Conservation (phyloP, 2,888 invertebrate species). For the Petrolisthes manimaculis region DNA sequence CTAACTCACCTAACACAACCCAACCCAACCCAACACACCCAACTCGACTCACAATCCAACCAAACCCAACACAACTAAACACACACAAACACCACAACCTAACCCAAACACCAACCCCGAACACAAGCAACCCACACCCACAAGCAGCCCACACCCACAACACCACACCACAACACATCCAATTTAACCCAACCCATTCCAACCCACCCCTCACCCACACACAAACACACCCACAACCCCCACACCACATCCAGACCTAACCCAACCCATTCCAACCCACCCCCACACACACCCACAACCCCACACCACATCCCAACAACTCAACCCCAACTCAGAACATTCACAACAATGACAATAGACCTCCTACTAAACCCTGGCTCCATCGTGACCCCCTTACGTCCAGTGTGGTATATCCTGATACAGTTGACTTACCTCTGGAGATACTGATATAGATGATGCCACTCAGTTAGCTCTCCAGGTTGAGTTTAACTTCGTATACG, state of each 20-base stretch:
- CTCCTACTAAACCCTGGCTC: constrained; percentile 26
- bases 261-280: background rate
- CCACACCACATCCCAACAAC: too few species aligned
- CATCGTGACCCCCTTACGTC: constrained; percentile 40
- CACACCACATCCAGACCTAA: background rate
- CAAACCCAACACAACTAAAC: too few species aligned
- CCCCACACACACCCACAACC: background rate
- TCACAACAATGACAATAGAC: constrained; percentile 45
- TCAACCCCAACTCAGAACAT: too few species aligned
- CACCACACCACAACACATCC: too few species aligned
- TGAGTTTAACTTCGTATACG: constrained; percentile 29
- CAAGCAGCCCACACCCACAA: too few species aligned
- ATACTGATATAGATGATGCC: constrained; percentile 26
- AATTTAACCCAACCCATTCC: background rate
- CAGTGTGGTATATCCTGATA: constrained; percentile 35
- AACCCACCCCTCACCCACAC: background rate
- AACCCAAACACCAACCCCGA: too few species aligned
- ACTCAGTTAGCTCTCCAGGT: constrained; percentile 26
- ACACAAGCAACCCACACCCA: too few species aligned
- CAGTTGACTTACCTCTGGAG: too few species aligned
- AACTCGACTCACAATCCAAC: too few species aligned
- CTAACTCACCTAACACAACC: too few species aligned
- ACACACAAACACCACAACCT: too few species aligned
- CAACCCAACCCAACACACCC: too few species aligned
- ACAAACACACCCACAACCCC: background rate